A percentile compares a stretch with the other conserved stretches of the same genome.
These are phyloP conservation scores for Ormyrus thymus DNA, from an alignment of 2,888 invertebrate genomes.

Conservation along the genomic window DNA sequence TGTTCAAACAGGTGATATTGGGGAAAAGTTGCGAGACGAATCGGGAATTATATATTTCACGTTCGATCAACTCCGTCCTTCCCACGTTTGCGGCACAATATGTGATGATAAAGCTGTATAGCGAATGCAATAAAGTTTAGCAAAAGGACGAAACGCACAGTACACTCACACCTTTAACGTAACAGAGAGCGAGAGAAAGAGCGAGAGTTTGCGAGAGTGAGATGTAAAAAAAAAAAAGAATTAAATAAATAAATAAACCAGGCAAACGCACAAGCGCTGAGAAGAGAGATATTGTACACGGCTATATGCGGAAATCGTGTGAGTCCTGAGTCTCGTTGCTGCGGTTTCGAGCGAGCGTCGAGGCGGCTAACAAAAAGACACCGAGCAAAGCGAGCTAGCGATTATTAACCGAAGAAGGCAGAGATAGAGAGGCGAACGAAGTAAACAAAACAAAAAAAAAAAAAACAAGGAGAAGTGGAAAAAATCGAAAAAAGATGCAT, in stretches of 20 bases:
- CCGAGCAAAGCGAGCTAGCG: neutral
- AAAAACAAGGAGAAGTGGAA: too few relatives aligned
- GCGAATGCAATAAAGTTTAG: slow-evolving; percentile 22
- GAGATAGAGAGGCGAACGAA: slow-evolving; percentile 51
- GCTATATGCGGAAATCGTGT: slow-evolving; percentile 36
- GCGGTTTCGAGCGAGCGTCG: neutral
- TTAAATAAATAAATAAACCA: slow-evolving; percentile 8
- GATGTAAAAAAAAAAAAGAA: neutral
- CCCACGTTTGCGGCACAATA: slow-evolving; percentile 47
- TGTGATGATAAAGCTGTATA: slow-evolving; percentile 38
- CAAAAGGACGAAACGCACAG: slow-evolving; percentile 41
- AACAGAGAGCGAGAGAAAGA: neutral
- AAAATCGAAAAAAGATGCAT: too few relatives aligned
- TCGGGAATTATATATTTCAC: slow-evolving; percentile 42
- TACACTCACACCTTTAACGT: neutral
- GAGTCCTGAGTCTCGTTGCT: slow-evolving; percentile 43
- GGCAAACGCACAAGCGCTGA: slow-evolving; percentile 51
- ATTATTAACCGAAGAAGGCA: neutral
- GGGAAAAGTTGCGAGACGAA: slow-evolving; percentile 34
- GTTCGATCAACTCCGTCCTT: slow-evolving; percentile 55
- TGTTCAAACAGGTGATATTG: slow-evolving; percentile 7
- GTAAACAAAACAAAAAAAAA: neutral
- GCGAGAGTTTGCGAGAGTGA: slow-evolving; percentile 4
- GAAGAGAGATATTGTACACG: neutral
- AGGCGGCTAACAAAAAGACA: too few relatives aligned